Percentiles rank a stretch among this genome's conserved stretches.
These are phyloP conservation scores for Diabrotica virgifera DNA, from an alignment of 1,140 invertebrate genomes.

Conservation along the genomic window DNA sequence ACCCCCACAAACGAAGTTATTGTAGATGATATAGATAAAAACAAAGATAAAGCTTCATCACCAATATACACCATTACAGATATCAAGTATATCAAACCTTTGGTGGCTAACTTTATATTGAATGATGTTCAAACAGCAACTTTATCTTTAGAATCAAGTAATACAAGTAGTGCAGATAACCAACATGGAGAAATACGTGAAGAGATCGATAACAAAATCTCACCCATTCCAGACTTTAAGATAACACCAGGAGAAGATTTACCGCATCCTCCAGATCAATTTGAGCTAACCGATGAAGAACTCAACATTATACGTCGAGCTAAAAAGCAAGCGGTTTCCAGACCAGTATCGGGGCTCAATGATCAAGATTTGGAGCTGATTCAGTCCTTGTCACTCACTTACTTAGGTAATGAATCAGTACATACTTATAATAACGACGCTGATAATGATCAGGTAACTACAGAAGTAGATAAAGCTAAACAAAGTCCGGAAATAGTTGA, in stretches of 20 bases:
- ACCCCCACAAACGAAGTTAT: neutral
- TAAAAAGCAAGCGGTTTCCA: conserved; percentile 14
- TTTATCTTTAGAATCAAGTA: neutral
- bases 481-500: no score
- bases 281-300: conserved; percentile 18
- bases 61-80: neutral
- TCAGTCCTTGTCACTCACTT: conserved; percentile 20
- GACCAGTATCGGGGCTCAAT: conserved; percentile 34
- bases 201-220: no score
- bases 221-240: no score
- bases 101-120: neutral
- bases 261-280: no score
- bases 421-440: no score
- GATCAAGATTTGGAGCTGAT: conserved; percentile 29
- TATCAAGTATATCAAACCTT: neutral
- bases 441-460: no score
- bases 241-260: no score
- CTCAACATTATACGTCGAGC: conserved; percentile 12
- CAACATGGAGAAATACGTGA: no score
- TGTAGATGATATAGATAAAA: neutral
- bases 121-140: neutral
- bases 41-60: no score
- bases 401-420: neutral
- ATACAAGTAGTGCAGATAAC: neutral
- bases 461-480: no score